A percentile compares a stretch with the other conserved stretches of the same genome.
phyloP scores from a whole-genome alignment of 2,797 vertebrate species.

The Poecile montanus region DNA sequence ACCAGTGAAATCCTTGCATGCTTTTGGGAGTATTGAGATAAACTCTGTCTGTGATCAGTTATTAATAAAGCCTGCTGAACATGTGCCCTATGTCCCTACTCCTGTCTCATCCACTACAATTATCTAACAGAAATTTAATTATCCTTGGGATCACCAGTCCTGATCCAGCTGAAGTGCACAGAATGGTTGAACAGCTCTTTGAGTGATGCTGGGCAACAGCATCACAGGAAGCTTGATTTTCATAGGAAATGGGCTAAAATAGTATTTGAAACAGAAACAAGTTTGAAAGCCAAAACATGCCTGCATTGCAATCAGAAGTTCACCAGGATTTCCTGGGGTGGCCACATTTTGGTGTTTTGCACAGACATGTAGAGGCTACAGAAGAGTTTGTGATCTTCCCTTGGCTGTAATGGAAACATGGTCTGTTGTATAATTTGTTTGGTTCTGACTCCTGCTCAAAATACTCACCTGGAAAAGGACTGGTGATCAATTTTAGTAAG shows the following conservation, averaged over 20 bases:
- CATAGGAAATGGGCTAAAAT: not conserved
- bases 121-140: constrained; percentile 7
- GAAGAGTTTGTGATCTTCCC: not conserved
- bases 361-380: not conserved
- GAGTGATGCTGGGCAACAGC: not conserved
- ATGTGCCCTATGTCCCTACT: not conserved
- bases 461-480: not conserved
- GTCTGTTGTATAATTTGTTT: not conserved
- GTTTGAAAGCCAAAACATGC: not conserved
- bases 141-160: not conserved
- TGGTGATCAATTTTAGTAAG: not conserved
- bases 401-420: not conserved
- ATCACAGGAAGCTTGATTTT: not conserved
- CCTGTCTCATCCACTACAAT: not conserved
- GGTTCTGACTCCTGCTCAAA: not conserved
- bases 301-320: not conserved
- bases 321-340: not conserved
- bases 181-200: not conserved
- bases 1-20: not conserved
- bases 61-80: not conserved
- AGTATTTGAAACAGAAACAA: not conserved
- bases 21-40: not conserved
- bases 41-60: not conserved
- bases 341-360: not conserved
- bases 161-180: not conserved